Percentiles rank a stretch among this genome's conserved stretches.
These are phyloP conservation scores for Mimachlamys varia DNA, from an alignment of 2,888 invertebrate genomes.

Conservation along the genomic window DNA sequence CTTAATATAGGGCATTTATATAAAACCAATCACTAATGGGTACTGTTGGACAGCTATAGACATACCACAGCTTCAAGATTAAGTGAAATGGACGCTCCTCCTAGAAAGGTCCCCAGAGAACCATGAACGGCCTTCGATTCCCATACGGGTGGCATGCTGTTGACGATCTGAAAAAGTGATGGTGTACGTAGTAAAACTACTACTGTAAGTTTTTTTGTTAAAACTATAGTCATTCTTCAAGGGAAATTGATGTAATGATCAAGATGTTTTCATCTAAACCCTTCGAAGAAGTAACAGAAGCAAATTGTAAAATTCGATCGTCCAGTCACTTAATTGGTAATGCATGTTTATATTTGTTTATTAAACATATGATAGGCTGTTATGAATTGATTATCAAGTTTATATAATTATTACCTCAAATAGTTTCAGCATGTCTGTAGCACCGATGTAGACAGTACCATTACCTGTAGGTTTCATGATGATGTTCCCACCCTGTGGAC, in stretches of 20 bases:
- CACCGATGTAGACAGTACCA: constrained; percentile 62
- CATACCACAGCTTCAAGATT: constrained; percentile 27
- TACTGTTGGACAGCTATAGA: neutral
- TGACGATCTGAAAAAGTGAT: constrained; percentile 57
- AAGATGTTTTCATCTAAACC: too few relatives aligned
- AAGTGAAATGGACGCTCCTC: constrained; percentile 48
- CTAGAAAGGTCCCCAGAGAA: constrained; percentile 60
- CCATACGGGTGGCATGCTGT: constrained; percentile 65
- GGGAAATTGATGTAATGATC: too few relatives aligned
- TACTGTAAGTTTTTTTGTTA: too few relatives aligned
- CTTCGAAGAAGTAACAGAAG: too few relatives aligned
- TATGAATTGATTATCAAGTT: neutral
- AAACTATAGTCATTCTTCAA: too few relatives aligned
- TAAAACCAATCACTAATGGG: neutral
- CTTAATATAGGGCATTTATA: too few relatives aligned
- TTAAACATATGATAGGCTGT: neutral
- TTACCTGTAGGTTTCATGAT: constrained; percentile 58
- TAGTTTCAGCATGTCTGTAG: constrained; percentile 63
- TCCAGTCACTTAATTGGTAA: too few relatives aligned
- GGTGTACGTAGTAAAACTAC: too few relatives aligned
- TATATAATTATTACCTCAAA: constrained; percentile 57
- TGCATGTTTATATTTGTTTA: too few relatives aligned
- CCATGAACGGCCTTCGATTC: constrained; percentile 61
- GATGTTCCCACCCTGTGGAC: constrained; percentile 62
- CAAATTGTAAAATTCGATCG: too few relatives aligned